Evolutionary conservation across 2,888 invertebrate genomes (phyloP), one percentile per base, ranked within the genome.

Genomic region (Bombyx huttoni): DNA sequence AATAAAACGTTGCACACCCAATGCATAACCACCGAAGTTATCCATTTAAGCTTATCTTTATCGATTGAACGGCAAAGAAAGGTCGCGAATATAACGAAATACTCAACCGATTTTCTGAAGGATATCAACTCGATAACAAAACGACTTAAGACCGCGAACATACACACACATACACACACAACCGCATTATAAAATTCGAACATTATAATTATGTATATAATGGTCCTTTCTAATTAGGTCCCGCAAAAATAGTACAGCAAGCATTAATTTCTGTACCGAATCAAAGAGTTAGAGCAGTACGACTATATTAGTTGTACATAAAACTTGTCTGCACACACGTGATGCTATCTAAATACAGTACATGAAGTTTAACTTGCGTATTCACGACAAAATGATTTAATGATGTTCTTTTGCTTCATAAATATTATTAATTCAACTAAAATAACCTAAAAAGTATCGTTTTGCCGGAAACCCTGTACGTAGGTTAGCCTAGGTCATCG

Each of bases 401-500:
- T 63, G 64, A 61, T 60, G 63, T 55, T 61, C 65, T 58, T 65
- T 65, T 65, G 56, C 68, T 67, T 63, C 65, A 66, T 65, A 61
- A 56, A 62, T 63, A 65, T 68, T 56, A 59, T 61, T 59, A 53
- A 57, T 58, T 56, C 59, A 59, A 53, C 60, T 67, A 71, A 81
- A 75, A 73, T 83, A 82, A 85, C 81, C 81, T 81, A 77, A 73
- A 24, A 78, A 75, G 62, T 64, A 60, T 60, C 60, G 59, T 60
- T 68, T 65, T 70, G 73, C 74, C 78, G 80, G 79, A 82, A 73
- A 69, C 69, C 63, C 64, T 68, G 67, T 67, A 67, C 69, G 70
- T 75, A 75, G 79, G 81, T 78, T 84, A 83, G 68, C 84, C 82
- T 85, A 85, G 86, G 84, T 85, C 85, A 84, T 78, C 70, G 70